phyloP scores from a whole-genome alignment of 2,888 invertebrate genomes.

The Plagodis pulveraria region DNA sequence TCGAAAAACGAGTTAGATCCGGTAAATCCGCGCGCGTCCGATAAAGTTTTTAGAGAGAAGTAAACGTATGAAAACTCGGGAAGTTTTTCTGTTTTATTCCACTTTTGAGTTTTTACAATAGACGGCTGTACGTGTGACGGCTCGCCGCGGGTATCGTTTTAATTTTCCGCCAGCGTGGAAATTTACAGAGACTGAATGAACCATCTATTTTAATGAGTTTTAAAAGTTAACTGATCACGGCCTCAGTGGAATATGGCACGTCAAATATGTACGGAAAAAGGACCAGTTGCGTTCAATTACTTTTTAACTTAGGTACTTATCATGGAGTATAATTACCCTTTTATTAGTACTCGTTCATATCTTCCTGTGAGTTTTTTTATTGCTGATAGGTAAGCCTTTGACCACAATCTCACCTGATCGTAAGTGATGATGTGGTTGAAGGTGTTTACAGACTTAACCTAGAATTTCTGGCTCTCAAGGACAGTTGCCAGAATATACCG shows the following conservation, averaged over 20 bases:
- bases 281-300: constrained; percentile 14
- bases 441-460: too few relatives aligned
- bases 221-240: constrained; percentile 80
- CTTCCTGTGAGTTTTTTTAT: too few relatives aligned
- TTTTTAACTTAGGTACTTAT: background rate
- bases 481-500: too few relatives aligned
- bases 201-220: constrained; percentile 84
- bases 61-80: constrained; percentile 65
- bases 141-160: constrained; percentile 79
- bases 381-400: too few relatives aligned
- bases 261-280: constrained; percentile 36
- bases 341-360: too few relatives aligned
- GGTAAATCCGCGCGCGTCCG: constrained; percentile 49
- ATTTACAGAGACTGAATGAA: constrained; percentile 79
- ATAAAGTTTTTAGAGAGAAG: constrained; percentile 63
- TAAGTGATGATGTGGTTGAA: too few relatives aligned
- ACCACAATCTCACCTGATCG: too few relatives aligned
- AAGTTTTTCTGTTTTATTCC: constrained; percentile 64
- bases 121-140: constrained; percentile 36
- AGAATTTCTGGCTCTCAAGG: too few relatives aligned
- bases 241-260: constrained; percentile 44
- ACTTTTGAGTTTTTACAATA: constrained; percentile 68
- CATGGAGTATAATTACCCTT: too few relatives aligned
- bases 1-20: constrained; percentile 44
- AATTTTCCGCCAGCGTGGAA: constrained; percentile 81